phyloP scores from a whole-genome alignment of 1,140 invertebrate species.

The Euglossa dilemma region DNA sequence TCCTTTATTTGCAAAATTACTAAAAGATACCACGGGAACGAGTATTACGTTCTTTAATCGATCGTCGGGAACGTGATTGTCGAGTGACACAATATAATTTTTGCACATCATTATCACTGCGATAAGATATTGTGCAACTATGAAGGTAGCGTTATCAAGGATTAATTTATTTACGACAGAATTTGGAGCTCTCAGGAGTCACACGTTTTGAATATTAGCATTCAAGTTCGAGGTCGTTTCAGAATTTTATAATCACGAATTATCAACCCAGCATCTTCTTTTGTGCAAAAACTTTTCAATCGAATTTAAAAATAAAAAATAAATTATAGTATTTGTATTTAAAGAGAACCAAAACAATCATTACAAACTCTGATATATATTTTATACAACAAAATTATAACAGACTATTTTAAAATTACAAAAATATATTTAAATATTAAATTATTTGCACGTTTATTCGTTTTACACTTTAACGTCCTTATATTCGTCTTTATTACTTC shows the following conservation, averaged over 20 bases:
- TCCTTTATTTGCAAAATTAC: background rate
- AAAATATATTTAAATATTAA: too few species aligned
- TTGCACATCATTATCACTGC: background rate
- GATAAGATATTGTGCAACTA: background rate
- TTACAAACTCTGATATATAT: too few species aligned
- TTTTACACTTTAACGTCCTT: too few species aligned
- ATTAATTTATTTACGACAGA: background rate
- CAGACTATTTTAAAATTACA: too few species aligned
- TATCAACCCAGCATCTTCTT: too few species aligned
- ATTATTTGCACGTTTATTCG: too few species aligned
- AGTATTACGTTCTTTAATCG: background rate
- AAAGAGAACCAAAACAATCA: too few species aligned
- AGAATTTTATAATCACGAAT: background rate
- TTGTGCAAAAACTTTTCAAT: too few species aligned
- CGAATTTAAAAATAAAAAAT: too few species aligned
- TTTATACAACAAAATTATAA: too few species aligned
- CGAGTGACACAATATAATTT: conserved; percentile 1
- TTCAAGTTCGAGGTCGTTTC: background rate
- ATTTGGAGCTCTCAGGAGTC: background rate
- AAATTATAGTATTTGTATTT: too few species aligned
- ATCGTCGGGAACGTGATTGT: background rate
- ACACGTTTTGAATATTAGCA: background rate
- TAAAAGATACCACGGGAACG: background rate
- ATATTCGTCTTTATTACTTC: too few species aligned
- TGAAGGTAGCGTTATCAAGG: background rate